Conservation (phyloP, 2,113 vertebrate species). For the Ptyas mucosa region DNA sequence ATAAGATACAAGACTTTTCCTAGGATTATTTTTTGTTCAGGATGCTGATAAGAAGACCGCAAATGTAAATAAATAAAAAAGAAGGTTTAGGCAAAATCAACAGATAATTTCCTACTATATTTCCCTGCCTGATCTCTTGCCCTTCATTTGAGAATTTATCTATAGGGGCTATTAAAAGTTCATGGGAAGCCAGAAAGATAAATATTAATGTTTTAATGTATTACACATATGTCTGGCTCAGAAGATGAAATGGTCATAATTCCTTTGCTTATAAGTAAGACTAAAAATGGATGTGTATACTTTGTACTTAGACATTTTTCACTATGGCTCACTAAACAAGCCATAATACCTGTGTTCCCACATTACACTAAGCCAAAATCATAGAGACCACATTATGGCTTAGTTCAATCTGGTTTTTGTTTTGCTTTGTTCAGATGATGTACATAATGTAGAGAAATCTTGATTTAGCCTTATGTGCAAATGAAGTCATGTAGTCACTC, state of each 20-base stretch:
- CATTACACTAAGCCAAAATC: not conserved
- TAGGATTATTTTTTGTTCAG: not conserved
- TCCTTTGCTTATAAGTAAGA: not conserved
- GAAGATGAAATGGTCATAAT: not conserved
- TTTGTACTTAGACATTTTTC: not conserved
- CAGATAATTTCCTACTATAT: no score
- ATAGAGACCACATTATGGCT: not conserved
- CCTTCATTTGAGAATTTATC: not conserved
- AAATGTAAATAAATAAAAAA: not conserved
- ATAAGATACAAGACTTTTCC: not conserved
- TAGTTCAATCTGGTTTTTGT: not conserved
- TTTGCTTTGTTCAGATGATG: not conserved
- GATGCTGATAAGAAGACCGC: not conserved
- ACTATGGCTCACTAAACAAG: not conserved
- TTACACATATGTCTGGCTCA: not conserved
- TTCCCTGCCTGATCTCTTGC: no score
- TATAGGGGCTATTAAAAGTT: not conserved
- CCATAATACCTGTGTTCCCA: not conserved
- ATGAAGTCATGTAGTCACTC: not conserved
- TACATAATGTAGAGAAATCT: not conserved
- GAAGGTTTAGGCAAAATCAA: not conserved
- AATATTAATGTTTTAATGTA: not conserved
- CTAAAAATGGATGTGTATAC: not conserved
- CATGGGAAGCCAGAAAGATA: not conserved
- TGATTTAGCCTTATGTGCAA: not conserved